Evolutionary conservation across 2,113 vertebrate genomes (phyloP).

Genomic region (Pavo muticus): DNA sequence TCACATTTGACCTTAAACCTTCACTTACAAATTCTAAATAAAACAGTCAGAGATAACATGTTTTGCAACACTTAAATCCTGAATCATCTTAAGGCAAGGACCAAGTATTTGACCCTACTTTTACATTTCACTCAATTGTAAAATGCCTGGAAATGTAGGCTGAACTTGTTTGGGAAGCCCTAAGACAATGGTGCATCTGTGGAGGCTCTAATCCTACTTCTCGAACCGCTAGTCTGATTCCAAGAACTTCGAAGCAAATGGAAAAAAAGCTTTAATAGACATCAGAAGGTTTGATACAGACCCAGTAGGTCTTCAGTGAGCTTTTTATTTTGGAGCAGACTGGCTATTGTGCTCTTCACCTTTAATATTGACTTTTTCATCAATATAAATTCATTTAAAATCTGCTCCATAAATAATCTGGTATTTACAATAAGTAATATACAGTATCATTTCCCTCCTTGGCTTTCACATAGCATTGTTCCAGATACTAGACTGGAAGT

Average conservation of each 20-base stretch:
- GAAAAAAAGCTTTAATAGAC: background rate
- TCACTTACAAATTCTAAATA: background rate
- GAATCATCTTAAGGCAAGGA: background rate
- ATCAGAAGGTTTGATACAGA: background rate
- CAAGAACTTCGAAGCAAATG: conserved; percentile 35
- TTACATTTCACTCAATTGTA: background rate
- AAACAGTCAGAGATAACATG: background rate
- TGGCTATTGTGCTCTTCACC: background rate
- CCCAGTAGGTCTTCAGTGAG: background rate
- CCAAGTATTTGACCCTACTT: background rate
- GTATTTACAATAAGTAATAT: conserved; percentile 37
- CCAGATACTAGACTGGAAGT: conserved; percentile 49
- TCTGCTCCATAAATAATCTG: conserved; percentile 32
- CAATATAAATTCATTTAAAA: conserved; percentile 17
- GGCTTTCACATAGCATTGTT: conserved; percentile 38
- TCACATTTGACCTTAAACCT: background rate
- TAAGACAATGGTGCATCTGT: background rate
- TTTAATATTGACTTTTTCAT: background rate
- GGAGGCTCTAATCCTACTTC: conserved; percentile 18
- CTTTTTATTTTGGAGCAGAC: background rate
- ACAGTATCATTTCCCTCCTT: conserved; percentile 21
- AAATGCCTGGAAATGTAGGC: background rate
- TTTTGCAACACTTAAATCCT: background rate
- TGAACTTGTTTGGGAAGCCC: background rate
- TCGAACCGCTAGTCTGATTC: background rate